Evolutionary conservation across 2,797 vertebrate genomes (phyloP).

Genomic region (Meda fulgida): DNA sequence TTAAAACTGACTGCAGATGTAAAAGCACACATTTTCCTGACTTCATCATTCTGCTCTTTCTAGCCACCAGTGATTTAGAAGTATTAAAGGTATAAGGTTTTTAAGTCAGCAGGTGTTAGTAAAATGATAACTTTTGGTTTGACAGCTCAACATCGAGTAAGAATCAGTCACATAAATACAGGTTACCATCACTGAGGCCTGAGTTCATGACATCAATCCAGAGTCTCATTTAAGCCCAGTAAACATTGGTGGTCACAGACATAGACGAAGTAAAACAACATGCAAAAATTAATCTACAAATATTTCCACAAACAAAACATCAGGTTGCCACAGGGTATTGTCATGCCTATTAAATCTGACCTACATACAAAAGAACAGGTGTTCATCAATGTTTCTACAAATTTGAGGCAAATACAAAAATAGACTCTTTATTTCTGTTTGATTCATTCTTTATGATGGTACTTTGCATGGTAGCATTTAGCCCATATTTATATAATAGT

Average conservation of each 20-base stretch:
- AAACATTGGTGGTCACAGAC: not conserved
- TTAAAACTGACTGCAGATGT: not conserved
- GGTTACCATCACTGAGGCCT: not conserved
- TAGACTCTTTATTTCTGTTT: not conserved
- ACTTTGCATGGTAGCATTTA: not conserved
- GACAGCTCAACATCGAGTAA: not conserved
- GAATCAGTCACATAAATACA: not conserved
- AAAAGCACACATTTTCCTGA: not conserved
- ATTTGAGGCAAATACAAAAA: slow-evolving; percentile 1
- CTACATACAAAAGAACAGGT: not conserved
- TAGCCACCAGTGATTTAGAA: not conserved
- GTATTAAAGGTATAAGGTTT: not conserved
- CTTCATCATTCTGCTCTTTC: not conserved
- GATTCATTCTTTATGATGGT: not conserved
- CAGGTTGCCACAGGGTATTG: not conserved
- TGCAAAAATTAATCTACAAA: slow-evolving; percentile 11
- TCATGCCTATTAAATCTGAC: not conserved
- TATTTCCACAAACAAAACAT: slow-evolving; percentile 21
- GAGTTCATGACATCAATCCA: not conserved
- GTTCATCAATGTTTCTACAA: not conserved
- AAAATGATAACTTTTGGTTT: not conserved
- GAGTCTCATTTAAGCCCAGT: not conserved
- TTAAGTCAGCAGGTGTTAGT: not conserved
- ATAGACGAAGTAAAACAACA: not conserved
- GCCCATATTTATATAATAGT: not conserved